Evolutionary conservation across 2,113 vertebrate species (phyloP).

Genomic region (Shinisaurus crocodilurus): DNA sequence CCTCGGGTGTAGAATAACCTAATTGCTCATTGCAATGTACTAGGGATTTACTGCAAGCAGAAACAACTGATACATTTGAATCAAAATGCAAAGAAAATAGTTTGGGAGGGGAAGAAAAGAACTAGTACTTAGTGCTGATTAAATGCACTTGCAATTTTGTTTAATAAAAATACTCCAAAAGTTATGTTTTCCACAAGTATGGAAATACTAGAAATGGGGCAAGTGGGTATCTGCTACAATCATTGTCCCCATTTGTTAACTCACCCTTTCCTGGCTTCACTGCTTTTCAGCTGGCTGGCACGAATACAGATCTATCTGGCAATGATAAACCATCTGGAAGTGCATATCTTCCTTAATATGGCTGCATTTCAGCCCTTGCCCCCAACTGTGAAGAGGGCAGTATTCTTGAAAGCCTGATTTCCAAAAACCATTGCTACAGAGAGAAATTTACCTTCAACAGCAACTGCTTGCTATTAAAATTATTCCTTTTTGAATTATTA

Average conservation of each 20-base stretch:
- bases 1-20: conserved; percentile 48
- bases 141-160: conserved; percentile 57
- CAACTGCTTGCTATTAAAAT: conserved; percentile 21
- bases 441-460: conserved; percentile 22
- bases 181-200: conserved; percentile 22
- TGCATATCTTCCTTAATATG: conserved; percentile 46
- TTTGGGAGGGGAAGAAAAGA: conserved; percentile 56
- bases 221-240: conserved; percentile 12
- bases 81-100: conserved; percentile 63
- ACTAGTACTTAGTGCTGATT: conserved; percentile 49
- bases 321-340: conserved; percentile 43
- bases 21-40: conserved; percentile 53
- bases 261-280: not conserved
- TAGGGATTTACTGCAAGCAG: conserved; percentile 51
- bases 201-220: conserved; percentile 16
- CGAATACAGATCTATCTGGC: not conserved
- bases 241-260: conserved; percentile 8
- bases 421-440: conserved; percentile 21
- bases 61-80: conserved; percentile 59
- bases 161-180: conserved; percentile 42
- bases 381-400: not conserved
- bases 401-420: conserved; percentile 43
- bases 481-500: conserved; percentile 51
- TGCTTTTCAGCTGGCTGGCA: conserved; percentile 35
- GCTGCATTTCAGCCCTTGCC: conserved; percentile 51